Evolutionary conservation across 2,797 vertebrate genomes (phyloP), one percentile per base, ranked within the genome.

Genomic region (Brachyrhaphis roseni): DNA sequence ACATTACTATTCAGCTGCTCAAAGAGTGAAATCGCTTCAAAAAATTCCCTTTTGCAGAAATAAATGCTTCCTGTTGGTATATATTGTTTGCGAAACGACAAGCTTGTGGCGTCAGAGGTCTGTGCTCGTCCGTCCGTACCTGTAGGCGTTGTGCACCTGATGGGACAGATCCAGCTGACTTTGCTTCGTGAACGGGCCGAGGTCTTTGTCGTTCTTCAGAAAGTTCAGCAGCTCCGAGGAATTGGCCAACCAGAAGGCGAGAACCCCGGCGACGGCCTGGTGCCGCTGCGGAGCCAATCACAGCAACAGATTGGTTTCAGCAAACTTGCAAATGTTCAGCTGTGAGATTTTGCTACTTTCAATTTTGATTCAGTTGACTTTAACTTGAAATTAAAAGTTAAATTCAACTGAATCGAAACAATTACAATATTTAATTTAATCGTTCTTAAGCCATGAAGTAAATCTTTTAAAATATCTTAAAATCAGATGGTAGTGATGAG

Each of bases 161-260:
- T 96, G 96, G 8, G 97, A 96, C 83, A 99, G 92, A 64, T 96
- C 94, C 82, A 96, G 96, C 88, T 98, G 98, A 36, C 97, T 96
- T 23, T 97, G 96, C 86, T 94, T 81, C 0, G 97, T 99, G 84
- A 97, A 92, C 12, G 91, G 93, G 70, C 96, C 93, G 6, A 99
- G 96, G 74, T 98, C 97, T 70, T 94, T 86, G 91, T 99, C 98
- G 73, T 96, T 96, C 89, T 97, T 97, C 78, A 99, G 87, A 88
- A 99, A 98, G 93, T 98, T 98, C 72, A 98, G 94, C 31, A 99
- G 94, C 83, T 99, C 98, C 2, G 98, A 98, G 34, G 96, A 94
- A 86, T 99, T 99, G 83, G 98, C 97, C 97, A 98, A 97, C 97
- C 98, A 99, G 92, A 99, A 99, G 82, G 97, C 96, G 70, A 98